Conservation (phyloP, 2,797 vertebrate genomes). For the Periparus ater region DNA sequence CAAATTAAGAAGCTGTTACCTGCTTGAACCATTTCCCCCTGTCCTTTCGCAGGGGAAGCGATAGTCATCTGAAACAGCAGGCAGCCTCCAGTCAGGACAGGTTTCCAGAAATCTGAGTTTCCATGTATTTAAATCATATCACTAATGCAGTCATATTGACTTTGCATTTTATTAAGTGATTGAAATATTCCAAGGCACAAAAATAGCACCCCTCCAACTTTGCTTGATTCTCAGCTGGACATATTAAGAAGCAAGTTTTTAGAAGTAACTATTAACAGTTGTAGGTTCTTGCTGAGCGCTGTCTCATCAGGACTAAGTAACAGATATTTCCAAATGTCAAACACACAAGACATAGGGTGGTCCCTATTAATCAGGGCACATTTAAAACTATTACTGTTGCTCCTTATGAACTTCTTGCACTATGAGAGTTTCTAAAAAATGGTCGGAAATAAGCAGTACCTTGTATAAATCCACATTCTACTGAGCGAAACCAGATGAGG, state of each 20-base stretch:
- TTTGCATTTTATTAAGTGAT: constrained; percentile 44
- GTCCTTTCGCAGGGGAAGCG: constrained; percentile 63
- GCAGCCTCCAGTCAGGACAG: constrained; percentile 49
- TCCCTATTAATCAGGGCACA: constrained; percentile 74
- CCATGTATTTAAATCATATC: constrained; percentile 35
- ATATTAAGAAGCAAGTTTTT: background rate
- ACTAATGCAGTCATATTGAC: constrained; percentile 43
- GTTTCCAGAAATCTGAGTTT: constrained; percentile 54
- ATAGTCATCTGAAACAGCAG: constrained; percentile 72
- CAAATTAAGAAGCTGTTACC: constrained; percentile 76
- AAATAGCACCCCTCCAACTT: background rate
- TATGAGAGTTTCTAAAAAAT: constrained; percentile 37
- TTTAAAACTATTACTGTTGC: constrained; percentile 71
- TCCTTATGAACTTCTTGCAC: constrained; percentile 36
- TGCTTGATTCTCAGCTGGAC: constrained; percentile 32
- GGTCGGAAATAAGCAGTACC: constrained; percentile 38
- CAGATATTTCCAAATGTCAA: constrained; percentile 64
- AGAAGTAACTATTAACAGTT: constrained; percentile 21
- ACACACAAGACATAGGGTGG: constrained; percentile 66
- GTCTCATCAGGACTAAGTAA: constrained; percentile 60
- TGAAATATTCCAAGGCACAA: background rate
- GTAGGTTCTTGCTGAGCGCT: constrained; percentile 54
- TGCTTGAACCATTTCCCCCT: constrained; percentile 68
- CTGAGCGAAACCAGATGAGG: constrained; percentile 42
- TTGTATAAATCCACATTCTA: constrained; percentile 44